phyloP scores from a whole-genome alignment of 2,797 vertebrate genomes.

The Ficedula albicollis region DNA sequence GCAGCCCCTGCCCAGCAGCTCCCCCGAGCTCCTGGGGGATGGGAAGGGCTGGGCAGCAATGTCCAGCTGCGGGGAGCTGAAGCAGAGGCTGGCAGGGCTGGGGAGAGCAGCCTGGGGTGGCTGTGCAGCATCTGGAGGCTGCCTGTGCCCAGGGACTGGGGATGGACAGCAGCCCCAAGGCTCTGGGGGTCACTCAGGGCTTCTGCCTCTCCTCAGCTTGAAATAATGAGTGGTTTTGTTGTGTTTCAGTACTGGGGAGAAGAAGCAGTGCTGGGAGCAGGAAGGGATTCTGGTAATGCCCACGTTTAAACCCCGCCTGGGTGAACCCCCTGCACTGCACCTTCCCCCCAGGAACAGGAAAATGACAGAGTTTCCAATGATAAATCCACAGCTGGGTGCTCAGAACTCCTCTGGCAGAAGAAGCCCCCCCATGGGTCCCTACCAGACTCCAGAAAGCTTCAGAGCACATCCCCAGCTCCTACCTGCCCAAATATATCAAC shows the following conservation, averaged over 20 bases:
- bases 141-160: background rate
- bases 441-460: background rate
- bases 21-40: background rate
- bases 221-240: background rate
- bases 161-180: background rate
- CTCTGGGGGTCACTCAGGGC: fast-evolving
- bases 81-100: background rate
- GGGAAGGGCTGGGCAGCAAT: fast-evolving
- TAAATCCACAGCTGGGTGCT: background rate
- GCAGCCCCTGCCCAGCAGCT: background rate
- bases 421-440: background rate
- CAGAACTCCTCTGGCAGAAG: background rate
- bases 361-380: background rate
- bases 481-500: fast-evolving
- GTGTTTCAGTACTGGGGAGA: background rate
- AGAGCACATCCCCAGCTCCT: background rate
- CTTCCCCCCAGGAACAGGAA: background rate
- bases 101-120: background rate
- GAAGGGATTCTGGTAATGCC: background rate
- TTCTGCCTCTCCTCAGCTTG: background rate
- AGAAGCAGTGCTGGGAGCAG: background rate
- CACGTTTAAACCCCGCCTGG: background rate
- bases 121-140: background rate
- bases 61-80: background rate
- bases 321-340: background rate